phyloP scores from a whole-genome alignment of 2,888 invertebrate genomes.

The Melinaea marsaeus region DNA sequence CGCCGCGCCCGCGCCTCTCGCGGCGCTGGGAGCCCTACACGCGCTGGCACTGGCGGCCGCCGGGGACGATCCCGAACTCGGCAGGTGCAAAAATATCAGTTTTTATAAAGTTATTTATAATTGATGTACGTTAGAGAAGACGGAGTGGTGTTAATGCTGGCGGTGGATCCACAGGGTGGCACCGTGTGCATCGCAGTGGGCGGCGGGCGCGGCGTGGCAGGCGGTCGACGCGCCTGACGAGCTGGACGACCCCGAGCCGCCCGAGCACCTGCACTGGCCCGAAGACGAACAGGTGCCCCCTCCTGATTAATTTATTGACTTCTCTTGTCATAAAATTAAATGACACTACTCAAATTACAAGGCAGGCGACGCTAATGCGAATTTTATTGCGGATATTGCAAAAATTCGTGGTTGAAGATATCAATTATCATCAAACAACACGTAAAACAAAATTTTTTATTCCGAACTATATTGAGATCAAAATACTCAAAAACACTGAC shows the following conservation, averaged over 20 bases:
- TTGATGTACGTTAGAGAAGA: no score
- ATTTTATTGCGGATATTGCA: no score
- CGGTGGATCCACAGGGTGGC: conserved; percentile 36
- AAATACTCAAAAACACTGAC: no score
- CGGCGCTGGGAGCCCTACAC: conserved; percentile 76
- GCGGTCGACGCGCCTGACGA: conserved; percentile 37
- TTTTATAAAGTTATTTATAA: no score
- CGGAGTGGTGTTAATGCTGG: no score
- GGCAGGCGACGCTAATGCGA: no score
- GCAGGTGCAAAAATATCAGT: conserved; percentile 74
- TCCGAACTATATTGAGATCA: no score
- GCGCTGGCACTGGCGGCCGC: conserved; percentile 56
- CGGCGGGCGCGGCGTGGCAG: conserved; percentile 33
- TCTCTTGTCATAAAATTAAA: not conserved
- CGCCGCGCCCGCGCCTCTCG: conserved; percentile 84
- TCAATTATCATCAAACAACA: no score
- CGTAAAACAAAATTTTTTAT: no score
- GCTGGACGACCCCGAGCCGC: conserved; percentile 62
- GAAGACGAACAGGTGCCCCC: conserved; percentile 47
- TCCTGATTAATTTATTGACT: not conserved
- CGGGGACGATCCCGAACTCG: conserved; percentile 74
- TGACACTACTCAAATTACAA: no score
- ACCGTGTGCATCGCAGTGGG: conserved; percentile 36
- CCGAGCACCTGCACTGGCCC: conserved; percentile 85
- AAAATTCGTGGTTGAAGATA: no score